These are phyloP conservation scores for Bruchidius siliquastri DNA, from an alignment of 2,888 invertebrate genomes.

Conservation along the genomic window DNA sequence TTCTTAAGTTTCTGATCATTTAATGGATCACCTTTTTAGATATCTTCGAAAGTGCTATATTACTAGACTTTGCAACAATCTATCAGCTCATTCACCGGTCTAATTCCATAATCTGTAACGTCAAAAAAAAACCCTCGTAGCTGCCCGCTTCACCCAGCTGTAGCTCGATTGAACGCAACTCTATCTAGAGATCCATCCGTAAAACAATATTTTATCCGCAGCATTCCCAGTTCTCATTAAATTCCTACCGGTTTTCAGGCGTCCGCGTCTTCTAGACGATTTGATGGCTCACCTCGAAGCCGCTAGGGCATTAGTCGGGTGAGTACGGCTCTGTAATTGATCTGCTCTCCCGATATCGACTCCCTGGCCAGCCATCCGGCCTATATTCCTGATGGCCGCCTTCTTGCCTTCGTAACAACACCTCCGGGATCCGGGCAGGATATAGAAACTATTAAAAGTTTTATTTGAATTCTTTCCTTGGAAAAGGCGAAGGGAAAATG, in stretches of 20 bases:
- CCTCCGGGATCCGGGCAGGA: slow-evolving; percentile 20
- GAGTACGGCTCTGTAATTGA: neutral
- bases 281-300: neutral
- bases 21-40: no score
- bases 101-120: neutral
- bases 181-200: neutral
- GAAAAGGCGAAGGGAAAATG: neutral
- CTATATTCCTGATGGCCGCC: slow-evolving; percentile 30
- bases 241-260: neutral
- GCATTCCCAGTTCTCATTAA: neutral
- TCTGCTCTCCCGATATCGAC: slow-evolving; percentile 22
- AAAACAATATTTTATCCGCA: neutral
- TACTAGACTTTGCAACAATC: no score
- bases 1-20: no score
- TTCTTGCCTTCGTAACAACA: neutral
- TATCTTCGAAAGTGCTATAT: no score
- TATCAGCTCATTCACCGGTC: no score
- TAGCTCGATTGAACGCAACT: neutral
- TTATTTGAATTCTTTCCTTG: slow-evolving; percentile 25
- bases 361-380: slow-evolving; percentile 44
- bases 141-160: neutral
- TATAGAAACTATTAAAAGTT: slow-evolving; percentile 46
- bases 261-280: neutral
- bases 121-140: neutral
- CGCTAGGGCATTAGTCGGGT: neutral